These are phyloP conservation scores for Fulmarus glacialis DNA, from an alignment of 2,113 vertebrate genomes.

Conservation along the genomic window DNA sequence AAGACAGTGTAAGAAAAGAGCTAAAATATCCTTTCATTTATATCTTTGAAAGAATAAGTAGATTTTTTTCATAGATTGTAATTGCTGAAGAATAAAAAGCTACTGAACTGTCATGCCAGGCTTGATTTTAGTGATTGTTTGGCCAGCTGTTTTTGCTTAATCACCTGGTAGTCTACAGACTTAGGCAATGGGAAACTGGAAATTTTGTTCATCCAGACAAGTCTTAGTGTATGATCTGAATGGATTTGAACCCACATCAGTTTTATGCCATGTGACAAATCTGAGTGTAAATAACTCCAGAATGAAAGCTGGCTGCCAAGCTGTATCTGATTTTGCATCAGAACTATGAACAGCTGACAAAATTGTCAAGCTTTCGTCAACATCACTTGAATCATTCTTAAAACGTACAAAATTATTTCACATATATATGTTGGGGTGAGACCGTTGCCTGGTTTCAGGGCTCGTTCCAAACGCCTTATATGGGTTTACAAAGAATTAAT, in stretches of 20 bases:
- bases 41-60: background rate
- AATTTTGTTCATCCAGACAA: background rate
- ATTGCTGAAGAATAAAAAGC: background rate
- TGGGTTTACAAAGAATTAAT: background rate
- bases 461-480: background rate
- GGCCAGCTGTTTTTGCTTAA: background rate
- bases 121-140: background rate
- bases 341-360: background rate
- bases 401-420: background rate
- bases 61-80: background rate
- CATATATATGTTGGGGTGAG: background rate
- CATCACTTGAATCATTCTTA: background rate
- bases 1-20: background rate
- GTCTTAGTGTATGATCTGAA: background rate
- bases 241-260: background rate
- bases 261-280: background rate
- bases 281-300: background rate
- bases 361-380: background rate
- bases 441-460: background rate
- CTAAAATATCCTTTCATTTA: background rate
- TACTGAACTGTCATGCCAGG: background rate
- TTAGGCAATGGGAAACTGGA: background rate
- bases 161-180: background rate
- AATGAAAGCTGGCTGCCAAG: background rate
- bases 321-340: background rate